phyloP scores from a whole-genome alignment of 2,888 invertebrate species.

The Agrotis exclamationis region DNA sequence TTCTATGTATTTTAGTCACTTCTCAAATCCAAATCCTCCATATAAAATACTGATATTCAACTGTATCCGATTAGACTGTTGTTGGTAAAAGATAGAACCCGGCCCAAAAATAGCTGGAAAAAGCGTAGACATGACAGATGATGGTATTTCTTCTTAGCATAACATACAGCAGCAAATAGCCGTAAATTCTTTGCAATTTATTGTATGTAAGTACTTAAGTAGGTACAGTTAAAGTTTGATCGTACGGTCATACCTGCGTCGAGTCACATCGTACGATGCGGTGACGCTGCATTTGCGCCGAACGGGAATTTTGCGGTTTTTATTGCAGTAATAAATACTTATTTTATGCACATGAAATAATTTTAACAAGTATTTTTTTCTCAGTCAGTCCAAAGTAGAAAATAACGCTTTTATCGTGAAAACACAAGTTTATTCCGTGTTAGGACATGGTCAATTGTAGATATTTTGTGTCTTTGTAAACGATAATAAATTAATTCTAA shows the following conservation, averaged over 20 bases:
- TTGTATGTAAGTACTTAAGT: too few relatives aligned
- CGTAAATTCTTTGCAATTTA: background rate
- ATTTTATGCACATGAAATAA: background rate
- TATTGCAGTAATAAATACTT: conserved; percentile 14
- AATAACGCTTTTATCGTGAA: background rate
- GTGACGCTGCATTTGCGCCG: conserved; percentile 27
- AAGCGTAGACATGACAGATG: too few relatives aligned
- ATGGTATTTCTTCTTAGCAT: background rate
- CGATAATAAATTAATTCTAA: background rate
- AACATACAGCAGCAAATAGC: background rate
- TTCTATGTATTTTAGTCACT: too few relatives aligned
- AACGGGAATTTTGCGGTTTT: conserved; percentile 44
- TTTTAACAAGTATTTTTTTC: too few relatives aligned
- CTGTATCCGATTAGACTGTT: too few relatives aligned
- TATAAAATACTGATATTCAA: too few relatives aligned
- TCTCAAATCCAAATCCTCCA: too few relatives aligned
- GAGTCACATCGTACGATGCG: conserved; percentile 44
- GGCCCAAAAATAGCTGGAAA: too few relatives aligned
- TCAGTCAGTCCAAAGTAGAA: background rate
- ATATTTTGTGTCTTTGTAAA: background rate
- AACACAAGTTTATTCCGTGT: background rate
- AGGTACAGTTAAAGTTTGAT: conserved; percentile 5
- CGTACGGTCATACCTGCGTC: conserved; percentile 3
- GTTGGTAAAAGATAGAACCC: too few relatives aligned
- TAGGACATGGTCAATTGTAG: background rate